Base-by-base conservation (phyloP, 2,888 invertebrate genomes). In the Lingula anatina region DNA sequence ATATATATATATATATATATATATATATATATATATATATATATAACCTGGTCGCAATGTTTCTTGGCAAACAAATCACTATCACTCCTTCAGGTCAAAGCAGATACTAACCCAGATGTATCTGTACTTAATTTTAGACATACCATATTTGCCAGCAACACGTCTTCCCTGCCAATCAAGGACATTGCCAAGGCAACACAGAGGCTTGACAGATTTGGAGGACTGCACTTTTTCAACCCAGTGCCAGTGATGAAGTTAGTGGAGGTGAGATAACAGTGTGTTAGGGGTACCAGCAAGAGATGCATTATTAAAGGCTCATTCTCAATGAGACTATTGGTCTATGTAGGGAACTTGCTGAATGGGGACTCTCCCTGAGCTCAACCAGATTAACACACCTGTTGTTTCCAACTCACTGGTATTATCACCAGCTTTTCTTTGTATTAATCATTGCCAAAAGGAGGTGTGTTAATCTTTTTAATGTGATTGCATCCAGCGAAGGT, bases 171-270 rank as follows among this genome's bases (percentile, higher is more conserved):
- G 20, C 85, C 88, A 12, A 88, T 93, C 59, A 81, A 82, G 52
- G 90, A 90, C 64, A 92, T 93, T 65, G 86, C 88, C 1, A 81
- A 83, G 7, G 82, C 85, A 3, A 85, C 89, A 2, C 83, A 85
- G 50, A 82, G 90, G 63, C 69, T 75, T 60, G 80, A 81, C 55
- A 81, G 83, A 61, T 90, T 90, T 76, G 90, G 88, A 20, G 92
- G 92, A 0, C 82, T 92, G 35, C 92, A 93, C 76, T 93, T 93
- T 78, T 93, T 93, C 80, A 92, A 91, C 76, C 92, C 92, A 0
- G 92, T 76, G 4, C 90, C 92, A 0, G 82, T 92, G 44, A 92
- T 93, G 92, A 87, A 87, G 66, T 81, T 93, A 0, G 77, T 93
- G 23, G 93, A 93, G 80, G 84, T 84, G 56, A 56, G 45, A 28